Percentiles rank a stretch among this genome's conserved stretches.
Evolutionary conservation across 2,888 invertebrate genomes (phyloP).

Genomic region (Noctuana brunneofusca): DNA sequence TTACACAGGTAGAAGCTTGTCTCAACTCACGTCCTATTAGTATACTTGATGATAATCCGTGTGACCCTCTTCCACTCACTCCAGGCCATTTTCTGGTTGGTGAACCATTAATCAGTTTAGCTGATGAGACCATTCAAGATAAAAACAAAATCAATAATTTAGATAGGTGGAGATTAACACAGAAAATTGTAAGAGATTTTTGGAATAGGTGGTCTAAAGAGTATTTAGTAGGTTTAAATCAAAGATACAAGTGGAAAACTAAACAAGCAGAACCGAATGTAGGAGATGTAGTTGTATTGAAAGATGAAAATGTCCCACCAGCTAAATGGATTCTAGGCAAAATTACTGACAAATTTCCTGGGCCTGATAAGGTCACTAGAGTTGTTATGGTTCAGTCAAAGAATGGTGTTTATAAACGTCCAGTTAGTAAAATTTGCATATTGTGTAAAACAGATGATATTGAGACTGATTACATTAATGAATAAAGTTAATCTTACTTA

Average conservation of each 20-base stretch:
- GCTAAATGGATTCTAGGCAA: conserved; percentile 1
- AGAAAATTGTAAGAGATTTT: no score
- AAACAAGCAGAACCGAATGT: not conserved
- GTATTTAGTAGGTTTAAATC: no score
- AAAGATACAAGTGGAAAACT: no score
- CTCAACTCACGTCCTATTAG: not conserved
- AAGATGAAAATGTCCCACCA: not conserved
- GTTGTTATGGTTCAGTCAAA: conserved; percentile 4
- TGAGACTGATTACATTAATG: no score
- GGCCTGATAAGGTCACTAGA: conserved; percentile 2
- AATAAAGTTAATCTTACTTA: no score
- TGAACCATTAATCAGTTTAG: conserved; percentile 5
- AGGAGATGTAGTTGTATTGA: not conserved
- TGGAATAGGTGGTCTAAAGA: no score
- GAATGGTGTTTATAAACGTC: conserved; percentile 1
- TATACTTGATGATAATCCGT: not conserved
- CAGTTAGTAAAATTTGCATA: not conserved
- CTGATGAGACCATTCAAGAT: not conserved
- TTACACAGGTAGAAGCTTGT: conserved; percentile 38
- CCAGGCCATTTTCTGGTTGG: conserved; percentile 1
- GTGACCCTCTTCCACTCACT: conserved; percentile 5
- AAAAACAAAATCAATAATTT: no score
- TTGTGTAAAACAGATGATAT: not conserved
- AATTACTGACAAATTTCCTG: conserved; percentile 1
- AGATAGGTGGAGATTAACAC: no score